These are phyloP conservation scores for Dioctria linearis DNA, from an alignment of 2,888 invertebrate species.

Conservation along the genomic window DNA sequence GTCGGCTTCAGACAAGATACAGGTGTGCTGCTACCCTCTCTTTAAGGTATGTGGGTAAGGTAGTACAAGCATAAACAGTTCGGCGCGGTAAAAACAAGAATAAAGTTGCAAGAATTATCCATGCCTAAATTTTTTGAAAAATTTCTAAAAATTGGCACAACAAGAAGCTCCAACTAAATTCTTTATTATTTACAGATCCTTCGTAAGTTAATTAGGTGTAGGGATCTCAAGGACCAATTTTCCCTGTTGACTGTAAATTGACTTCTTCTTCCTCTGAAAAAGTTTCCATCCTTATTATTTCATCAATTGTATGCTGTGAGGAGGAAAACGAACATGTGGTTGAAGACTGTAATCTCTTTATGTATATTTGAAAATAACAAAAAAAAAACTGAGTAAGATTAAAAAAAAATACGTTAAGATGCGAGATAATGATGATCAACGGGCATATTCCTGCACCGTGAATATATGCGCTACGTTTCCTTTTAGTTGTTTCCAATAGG, in stretches of 20 bases:
- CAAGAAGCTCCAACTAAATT: too few species aligned
- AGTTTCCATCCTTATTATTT: constrained; percentile 11
- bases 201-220: too few species aligned
- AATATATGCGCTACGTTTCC: not conserved
- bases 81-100: too few species aligned
- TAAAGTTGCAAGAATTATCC: too few species aligned
- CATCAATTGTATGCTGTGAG: not conserved
- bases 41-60: too few species aligned
- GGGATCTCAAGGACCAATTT: not conserved
- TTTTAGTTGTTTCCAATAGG: constrained; percentile 21
- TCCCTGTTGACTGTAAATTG: not conserved
- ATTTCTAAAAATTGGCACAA: too few species aligned
- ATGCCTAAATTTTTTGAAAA: too few species aligned
- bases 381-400: constrained; percentile 19
- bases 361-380: too few species aligned
- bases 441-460: not conserved
- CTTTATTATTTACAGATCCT: too few species aligned
- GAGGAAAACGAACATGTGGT: constrained; percentile 43
- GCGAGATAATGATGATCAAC: constrained; percentile 10
- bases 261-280: not conserved
- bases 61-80: too few species aligned
- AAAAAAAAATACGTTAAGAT: constrained; percentile 10
- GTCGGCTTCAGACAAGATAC: constrained; percentile 20
- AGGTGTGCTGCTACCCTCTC: constrained; percentile 38
- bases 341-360: constrained; percentile 30